Evolutionary conservation across 2,113 vertebrate species (phyloP), one percentile per base, ranked within the genome.

Genomic region (Mesoclemmys tuberculata): DNA sequence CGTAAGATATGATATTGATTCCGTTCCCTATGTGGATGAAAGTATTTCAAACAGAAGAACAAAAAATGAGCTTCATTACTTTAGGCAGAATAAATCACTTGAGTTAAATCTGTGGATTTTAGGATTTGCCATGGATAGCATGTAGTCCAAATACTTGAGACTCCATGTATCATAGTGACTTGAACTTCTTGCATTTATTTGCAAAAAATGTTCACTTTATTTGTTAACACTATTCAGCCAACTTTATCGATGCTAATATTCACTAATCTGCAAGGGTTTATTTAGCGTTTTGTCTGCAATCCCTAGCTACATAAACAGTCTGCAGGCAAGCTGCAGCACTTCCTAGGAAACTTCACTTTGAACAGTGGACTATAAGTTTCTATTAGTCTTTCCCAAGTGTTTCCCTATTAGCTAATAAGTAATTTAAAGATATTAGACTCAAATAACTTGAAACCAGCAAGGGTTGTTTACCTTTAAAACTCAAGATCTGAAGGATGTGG

Each of bases 381-480:
- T 48, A 52, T n/a, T 56, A 9, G 88, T 88, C 77, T 11, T 18
- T 87, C 24, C 38, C 56, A 89, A 84, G 6, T 90, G 8, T 79
- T 96, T 93, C 52, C 58, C 35, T 88, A 93, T 22, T 87, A 48
- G 16, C 80, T 80, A 83, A 81, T 94, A 83, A 85, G 22, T 94
- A 35, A 84, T 3, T 96, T 82, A 14, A n/a, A 2, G 1, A 41
- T 78, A 56, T 58, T 85, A 68, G 38, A 94, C 38, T 6, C 26
- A 56, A 89, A 87, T 94, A 94, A 44, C 8, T 44, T 85, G 80
- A 56, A 85, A 81, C 49, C 80, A 96, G 94, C 58, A 93, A 90
- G 51, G 83, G 85, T 93, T 93, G 71, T 89, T 79, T 91, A 95
- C 55, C 54, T 96, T 95, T 92, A 87, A 58, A 78, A 90, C 13